Percentiles rank a stretch among this genome's conserved stretches.
Conservation (phyloP, 2,888 invertebrate species). For the Drosophila neoperkinsi region DNA sequence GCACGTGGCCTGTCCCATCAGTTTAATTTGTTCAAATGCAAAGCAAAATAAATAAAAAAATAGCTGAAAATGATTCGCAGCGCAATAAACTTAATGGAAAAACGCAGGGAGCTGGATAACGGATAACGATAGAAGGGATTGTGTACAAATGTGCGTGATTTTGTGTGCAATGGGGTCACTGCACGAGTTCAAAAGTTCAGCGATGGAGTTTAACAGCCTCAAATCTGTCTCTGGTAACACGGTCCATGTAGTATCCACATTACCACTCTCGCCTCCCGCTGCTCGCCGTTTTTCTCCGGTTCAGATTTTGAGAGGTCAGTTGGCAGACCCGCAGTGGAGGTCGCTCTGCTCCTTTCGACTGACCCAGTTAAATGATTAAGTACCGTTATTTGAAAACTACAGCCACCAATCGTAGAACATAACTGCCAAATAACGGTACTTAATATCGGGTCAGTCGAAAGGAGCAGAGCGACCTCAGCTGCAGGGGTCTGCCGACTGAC, state of each 20-base stretch:
- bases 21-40: constrained; percentile 70
- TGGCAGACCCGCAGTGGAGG: constrained; percentile 35
- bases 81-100: constrained; percentile 47
- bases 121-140: neutral
- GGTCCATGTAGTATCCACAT: constrained; percentile 12
- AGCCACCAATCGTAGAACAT: too few relatives aligned
- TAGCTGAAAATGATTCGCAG: constrained; percentile 64
- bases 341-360: constrained; percentile 41
- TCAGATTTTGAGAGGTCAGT: constrained; percentile 44
- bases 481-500: too few relatives aligned
- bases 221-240: constrained; percentile 28
- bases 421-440: too few relatives aligned
- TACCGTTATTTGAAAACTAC: too few relatives aligned
- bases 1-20: constrained; percentile 54
- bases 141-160: constrained; percentile 15
- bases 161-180: constrained; percentile 64
- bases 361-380: constrained; percentile 76
- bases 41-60: constrained; percentile 21
- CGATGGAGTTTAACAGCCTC: constrained; percentile 62
- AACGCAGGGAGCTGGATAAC: neutral
- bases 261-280: neutral
- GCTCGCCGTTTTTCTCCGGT: constrained; percentile 1
- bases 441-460: too few relatives aligned
- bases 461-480: too few relatives aligned
- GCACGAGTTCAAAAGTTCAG: constrained; percentile 78